Evolutionary conservation across 1,140 invertebrate species (phyloP).

Genomic region (Drosophila chauvacae): DNA sequence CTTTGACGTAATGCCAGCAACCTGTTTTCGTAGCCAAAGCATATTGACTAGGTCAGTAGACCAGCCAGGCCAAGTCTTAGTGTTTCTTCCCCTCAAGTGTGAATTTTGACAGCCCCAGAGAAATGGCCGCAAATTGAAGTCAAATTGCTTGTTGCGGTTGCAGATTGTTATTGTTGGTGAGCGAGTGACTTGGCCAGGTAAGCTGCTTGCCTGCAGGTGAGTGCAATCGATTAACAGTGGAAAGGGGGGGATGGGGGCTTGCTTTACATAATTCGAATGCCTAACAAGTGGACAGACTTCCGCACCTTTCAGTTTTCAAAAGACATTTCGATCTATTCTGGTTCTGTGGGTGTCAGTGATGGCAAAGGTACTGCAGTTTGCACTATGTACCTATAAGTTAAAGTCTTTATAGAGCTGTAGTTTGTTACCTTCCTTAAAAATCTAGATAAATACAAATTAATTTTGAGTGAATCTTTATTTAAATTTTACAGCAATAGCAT

Average conservation of each 20-base stretch:
- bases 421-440: not conserved
- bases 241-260: not conserved
- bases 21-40: conserved; percentile 50
- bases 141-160: conserved; percentile 30
- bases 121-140: conserved; percentile 27
- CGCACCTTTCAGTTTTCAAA: conserved; percentile 29
- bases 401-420: not conserved
- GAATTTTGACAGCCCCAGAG: conserved; percentile 28
- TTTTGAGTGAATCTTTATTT: too few relatives aligned
- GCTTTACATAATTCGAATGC: conserved; percentile 62
- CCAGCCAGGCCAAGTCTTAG: conserved; percentile 23
- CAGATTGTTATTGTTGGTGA: conserved; percentile 3
- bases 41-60: conserved; percentile 70
- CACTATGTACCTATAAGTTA: not conserved
- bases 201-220: conserved; percentile 13
- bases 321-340: conserved; percentile 33
- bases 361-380: not conserved
- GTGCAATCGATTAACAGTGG: conserved; percentile 15
- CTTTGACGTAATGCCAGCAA: conserved; percentile 42
- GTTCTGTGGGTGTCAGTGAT: conserved; percentile 12
- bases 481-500: too few relatives aligned
- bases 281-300: conserved; percentile 56
- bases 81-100: conserved; percentile 15
- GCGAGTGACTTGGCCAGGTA: not conserved
- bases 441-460: not conserved